Base-by-base conservation (phyloP, 2,797 vertebrate species). In the Taenioides sp. region DNA sequence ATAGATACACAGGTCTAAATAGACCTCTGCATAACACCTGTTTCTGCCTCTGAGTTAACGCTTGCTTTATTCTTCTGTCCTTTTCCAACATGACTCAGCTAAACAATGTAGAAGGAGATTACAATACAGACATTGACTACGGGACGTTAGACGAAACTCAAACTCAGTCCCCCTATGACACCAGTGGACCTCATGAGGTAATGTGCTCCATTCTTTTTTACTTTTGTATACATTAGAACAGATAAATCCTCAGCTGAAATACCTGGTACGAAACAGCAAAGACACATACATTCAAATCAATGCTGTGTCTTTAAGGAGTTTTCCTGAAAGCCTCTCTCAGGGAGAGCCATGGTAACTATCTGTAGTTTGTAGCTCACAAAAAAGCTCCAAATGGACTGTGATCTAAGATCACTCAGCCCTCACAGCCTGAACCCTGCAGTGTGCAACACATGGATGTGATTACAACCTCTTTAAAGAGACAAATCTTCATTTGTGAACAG, bases 111-210 rank as follows among this genome's bases (percentile, higher is more conserved):
- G 95, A 97, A 86, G 94, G 95, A 89, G 95, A 96, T 82, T 97
- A 96, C 91, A 96, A 89, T 92, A 95, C 95, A 92, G 92, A 93
- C 84, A 87, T 61, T 93, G 95, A 96, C 91, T 98, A 97, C 84
- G 96, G 94, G 90, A 96, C 94, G 80, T 80, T 95, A 92, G 94
- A 92, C 83, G 91, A 83, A 85, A 92, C 94, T 79, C 96, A 96
- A 75, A 97, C 95, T 87, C 94, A 94, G 87, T 88, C 94, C 81
- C 94, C 97, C 40, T 89, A 84, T 83, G 93, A 86, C 88, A 92
- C 93, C 28, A 91, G 92, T 27, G 95, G 94, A 95, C 84, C 93
- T 59, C 92, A 94, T n/a, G 95, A 98, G 97, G 98, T 99, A 98
- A 93, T 79, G 84, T 74, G 65, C 58, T 87, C 80, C 31, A 59